A percentile compares a stretch with the other conserved stretches of the same genome.
Evolutionary conservation across 1,140 invertebrate species (phyloP).

Genomic region (Chironomus tepperi): DNA sequence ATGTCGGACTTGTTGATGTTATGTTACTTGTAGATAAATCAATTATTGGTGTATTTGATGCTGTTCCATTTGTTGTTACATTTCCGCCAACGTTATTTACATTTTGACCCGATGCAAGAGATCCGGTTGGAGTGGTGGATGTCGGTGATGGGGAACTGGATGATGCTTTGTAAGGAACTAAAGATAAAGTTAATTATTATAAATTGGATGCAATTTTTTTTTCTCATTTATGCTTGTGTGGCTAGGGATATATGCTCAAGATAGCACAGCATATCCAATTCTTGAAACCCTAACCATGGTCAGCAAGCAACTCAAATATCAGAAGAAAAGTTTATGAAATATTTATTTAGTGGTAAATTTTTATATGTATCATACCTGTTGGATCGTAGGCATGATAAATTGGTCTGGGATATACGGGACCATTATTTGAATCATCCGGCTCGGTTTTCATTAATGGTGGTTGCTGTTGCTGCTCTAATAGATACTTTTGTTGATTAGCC

Average conservation of each 20-base stretch:
- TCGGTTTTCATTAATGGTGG: slow-evolving; percentile 56
- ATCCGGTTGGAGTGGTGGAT: slow-evolving; percentile 33
- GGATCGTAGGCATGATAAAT: slow-evolving; percentile 67
- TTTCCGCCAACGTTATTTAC: slow-evolving; percentile 34
- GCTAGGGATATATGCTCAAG: too few relatives aligned
- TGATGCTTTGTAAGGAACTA: neutral
- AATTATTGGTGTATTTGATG: slow-evolving; percentile 66
- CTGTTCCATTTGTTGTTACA: slow-evolving; percentile 40
- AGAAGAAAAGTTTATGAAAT: slow-evolving; percentile 73
- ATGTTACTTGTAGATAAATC: slow-evolving; percentile 79
- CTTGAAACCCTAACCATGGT: too few relatives aligned
- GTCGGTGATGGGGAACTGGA: slow-evolving; percentile 29
- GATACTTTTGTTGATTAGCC: slow-evolving; percentile 46
- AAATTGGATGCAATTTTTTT: slow-evolving; percentile 33
- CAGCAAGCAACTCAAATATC: slow-evolving; percentile 36
- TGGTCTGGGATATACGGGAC: slow-evolving; percentile 64
- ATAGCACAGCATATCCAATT: too few relatives aligned
- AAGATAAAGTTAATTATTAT: slow-evolving; percentile 28
- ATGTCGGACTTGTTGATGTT: slow-evolving; percentile 69
- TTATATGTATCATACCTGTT: slow-evolving; percentile 49
- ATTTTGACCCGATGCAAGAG: slow-evolving; percentile 41
- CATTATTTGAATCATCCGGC: slow-evolving; percentile 46
- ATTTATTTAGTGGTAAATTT: slow-evolving; percentile 68
- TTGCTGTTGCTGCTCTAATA: slow-evolving; percentile 56
- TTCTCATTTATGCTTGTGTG: slow-evolving; percentile 40